Base-by-base conservation (phyloP, 2,888 invertebrate species). In the Trilocha varians region DNA sequence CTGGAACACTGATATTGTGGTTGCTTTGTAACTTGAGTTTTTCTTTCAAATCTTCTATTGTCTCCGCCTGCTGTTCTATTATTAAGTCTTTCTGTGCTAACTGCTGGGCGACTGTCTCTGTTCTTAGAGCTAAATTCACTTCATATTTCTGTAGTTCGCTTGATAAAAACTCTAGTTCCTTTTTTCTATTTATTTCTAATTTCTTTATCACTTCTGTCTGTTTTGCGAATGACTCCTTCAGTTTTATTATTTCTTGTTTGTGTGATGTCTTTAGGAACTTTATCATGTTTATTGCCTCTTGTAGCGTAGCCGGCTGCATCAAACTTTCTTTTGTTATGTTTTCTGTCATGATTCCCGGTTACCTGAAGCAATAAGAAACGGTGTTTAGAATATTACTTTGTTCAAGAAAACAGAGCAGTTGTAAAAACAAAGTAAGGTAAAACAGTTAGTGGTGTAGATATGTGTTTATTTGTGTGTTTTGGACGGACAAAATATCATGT, bases 231-330 rank as follows among this genome's bases (percentile, higher is more conserved):
- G 73, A 57, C 48, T 83, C 78, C 56, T 72, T 79, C 36, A 82
- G 58, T 56, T 65, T 78, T n/a, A 56, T 46, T 38, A 79, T 68
- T 69, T 85, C 85, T 64, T 78, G 70, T 63, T 79, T 83, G 57
- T 85, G 85, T 57, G 85, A 70, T 45, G 77, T 75, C 50, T 70
- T 77, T 38, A 85, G 64, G 62, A 84, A 85, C 62, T 80, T 83
- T 48, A 85, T 84, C 43, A 79, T 65, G 58, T 85, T 85, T 53
- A 78, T 66, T 48, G 85, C 85, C 60, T 85, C 85, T 58, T 84
- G 85, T 41, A 85, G 56, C 40, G 79, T 74, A 48, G 76, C 59
- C 35, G 83, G 85, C 50, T 79, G 73, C 50, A 71, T 59, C 44
- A 71, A 54, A 53, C 72, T 71, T 59, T 76, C 75, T 55, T 72